phyloP scores from a whole-genome alignment of 2,797 vertebrate species.

The Garrulus glandarius region DNA sequence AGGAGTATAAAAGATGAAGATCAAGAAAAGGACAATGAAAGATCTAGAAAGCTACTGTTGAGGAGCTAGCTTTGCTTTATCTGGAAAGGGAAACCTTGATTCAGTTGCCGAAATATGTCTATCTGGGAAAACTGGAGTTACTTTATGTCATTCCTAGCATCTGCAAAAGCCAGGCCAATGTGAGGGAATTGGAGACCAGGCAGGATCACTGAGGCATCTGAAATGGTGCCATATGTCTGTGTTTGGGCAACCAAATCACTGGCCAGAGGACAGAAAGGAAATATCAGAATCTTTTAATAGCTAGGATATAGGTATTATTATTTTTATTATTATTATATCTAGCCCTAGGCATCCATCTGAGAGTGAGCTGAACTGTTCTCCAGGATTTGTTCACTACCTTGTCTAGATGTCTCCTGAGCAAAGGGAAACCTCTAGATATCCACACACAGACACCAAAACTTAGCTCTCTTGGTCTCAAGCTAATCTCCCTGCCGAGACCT shows the following conservation, averaged over 20 bases:
- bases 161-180: not conserved
- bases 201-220: not conserved
- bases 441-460: not conserved
- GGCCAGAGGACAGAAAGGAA: not conserved
- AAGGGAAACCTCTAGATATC: not conserved
- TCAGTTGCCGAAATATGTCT: not conserved
- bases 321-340: not conserved
- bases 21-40: not conserved
- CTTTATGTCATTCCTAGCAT: not conserved
- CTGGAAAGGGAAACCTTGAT: not conserved
- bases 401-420: not conserved
- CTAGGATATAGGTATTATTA: not conserved
- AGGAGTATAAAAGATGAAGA: not conserved
- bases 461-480: not conserved
- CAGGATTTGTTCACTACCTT: not conserved
- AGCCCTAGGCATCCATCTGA: not conserved
- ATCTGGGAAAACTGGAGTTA: not conserved
- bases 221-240: not conserved
- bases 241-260: not conserved
- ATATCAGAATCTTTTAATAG: not conserved
- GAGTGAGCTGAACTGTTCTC: not conserved
- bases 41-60: not conserved
- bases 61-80: not conserved
- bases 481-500: not conserved
- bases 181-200: not conserved